Percentiles rank a stretch among this genome's conserved stretches.
These are phyloP conservation scores for Drosophila quadrilineata DNA, from an alignment of 1,140 invertebrate genomes.

Conservation along the genomic window DNA sequence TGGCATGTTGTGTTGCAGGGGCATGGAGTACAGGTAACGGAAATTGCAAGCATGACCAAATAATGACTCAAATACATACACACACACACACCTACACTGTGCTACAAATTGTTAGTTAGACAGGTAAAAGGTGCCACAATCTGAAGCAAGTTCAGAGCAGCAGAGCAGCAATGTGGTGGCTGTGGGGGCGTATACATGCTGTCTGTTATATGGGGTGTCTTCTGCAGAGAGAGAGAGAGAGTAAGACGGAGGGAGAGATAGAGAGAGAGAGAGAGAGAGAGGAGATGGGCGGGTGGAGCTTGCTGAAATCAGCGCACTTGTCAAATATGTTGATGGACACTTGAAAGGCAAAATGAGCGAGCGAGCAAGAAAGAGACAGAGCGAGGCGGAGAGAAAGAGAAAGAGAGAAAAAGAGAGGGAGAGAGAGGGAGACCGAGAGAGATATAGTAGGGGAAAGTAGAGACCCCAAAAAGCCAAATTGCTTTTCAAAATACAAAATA, in stretches of 20 bases:
- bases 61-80: conserved; percentile 59
- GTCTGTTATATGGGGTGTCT: not conserved
- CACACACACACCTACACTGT: not conserved
- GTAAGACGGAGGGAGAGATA: not conserved
- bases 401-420: conserved; percentile 38
- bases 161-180: too few species aligned
- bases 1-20: too few species aligned
- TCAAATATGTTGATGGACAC: conserved; percentile 75
- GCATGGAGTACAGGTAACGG: conserved; percentile 23
- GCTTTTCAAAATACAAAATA: conserved; percentile 72
- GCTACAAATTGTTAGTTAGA: conserved; percentile 12
- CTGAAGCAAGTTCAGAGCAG: too few species aligned
- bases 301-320: conserved; percentile 71
- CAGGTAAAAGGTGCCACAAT: conserved; percentile 20
- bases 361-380: conserved; percentile 21
- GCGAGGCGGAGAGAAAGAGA: too few species aligned
- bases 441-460: too few species aligned
- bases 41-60: conserved; percentile 77
- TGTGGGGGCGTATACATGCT: not conserved
- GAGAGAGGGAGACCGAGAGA: conserved; percentile 27
- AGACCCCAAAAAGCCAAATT: conserved; percentile 52
- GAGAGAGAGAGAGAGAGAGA: not conserved
- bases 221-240: too few species aligned
- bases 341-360: conserved; percentile 55
- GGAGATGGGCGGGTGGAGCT: not conserved